These are phyloP conservation scores for Petrocephalus microphthalmus DNA, from an alignment of 2,113 vertebrate species.

Conservation along the genomic window DNA sequence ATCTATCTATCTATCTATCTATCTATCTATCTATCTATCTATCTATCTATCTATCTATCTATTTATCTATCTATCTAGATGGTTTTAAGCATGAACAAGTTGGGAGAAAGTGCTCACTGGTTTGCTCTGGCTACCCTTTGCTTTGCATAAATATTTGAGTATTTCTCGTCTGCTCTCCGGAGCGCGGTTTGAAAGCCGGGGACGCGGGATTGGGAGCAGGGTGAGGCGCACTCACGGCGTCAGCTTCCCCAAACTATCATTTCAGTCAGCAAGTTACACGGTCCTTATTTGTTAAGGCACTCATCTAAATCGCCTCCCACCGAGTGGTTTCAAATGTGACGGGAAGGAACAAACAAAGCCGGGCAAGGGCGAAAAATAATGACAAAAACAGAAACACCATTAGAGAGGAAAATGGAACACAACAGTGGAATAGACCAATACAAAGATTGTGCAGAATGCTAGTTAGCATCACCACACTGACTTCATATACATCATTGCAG, in stretches of 20 bases:
- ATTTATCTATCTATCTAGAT: neutral
- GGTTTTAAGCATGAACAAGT: neutral
- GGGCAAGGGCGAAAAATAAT: neutral
- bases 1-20: neutral
- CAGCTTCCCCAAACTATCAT: neutral
- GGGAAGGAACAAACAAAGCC: neutral
- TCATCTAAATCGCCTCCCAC: neutral
- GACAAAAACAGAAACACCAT: neutral
- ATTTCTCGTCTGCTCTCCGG: neutral
- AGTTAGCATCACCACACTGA: neutral
- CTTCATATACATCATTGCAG: neutral
- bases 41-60: neutral
- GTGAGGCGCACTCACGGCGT: neutral
- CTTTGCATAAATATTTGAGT: neutral
- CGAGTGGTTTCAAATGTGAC: neutral
- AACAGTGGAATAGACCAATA: neutral
- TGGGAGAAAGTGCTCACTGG: neutral
- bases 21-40: neutral
- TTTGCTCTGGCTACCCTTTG: neutral
- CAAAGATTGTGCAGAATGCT: neutral
- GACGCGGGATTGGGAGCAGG: neutral
- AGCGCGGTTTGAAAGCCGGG: neutral
- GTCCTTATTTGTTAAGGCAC: neutral
- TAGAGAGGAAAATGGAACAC: neutral
- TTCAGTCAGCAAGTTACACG: neutral